phyloP scores from a whole-genome alignment of 2,888 invertebrate genomes.

The Holacanthella duospinosa region DNA sequence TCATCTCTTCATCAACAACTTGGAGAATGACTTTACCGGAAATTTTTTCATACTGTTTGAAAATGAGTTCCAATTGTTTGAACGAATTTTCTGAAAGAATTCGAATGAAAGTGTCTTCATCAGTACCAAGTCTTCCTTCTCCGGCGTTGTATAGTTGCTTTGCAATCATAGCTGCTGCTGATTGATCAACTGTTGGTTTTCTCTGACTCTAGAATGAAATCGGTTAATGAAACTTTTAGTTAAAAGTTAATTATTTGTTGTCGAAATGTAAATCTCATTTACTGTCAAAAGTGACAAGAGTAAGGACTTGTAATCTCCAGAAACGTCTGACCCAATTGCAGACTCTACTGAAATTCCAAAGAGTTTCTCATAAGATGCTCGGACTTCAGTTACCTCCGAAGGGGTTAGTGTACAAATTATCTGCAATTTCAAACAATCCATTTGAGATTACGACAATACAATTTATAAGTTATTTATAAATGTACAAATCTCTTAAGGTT shows the following conservation, averaged over 20 bases:
- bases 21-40: conserved; percentile 63
- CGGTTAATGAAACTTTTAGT: neutral
- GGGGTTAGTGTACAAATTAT: conserved; percentile 55
- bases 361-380: conserved; percentile 50
- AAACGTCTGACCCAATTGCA: conserved; percentile 64
- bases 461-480: neutral
- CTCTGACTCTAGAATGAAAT: neutral
- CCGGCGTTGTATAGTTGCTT: conserved; percentile 39
- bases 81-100: conserved; percentile 65
- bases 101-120: conserved; percentile 60
- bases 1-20: conserved; percentile 51
- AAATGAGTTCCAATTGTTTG: conserved; percentile 56
- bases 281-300: conserved; percentile 60
- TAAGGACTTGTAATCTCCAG: conserved; percentile 64
- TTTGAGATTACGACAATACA: too few species aligned
- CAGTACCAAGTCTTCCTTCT: conserved; percentile 60
- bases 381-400: conserved; percentile 53
- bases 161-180: neutral
- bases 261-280: conserved; percentile 44
- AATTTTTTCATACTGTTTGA: conserved; percentile 62
- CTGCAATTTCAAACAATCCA: conserved; percentile 8
- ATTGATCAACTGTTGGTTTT: neutral
- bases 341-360: conserved; percentile 49
- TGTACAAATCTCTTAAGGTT: neutral
- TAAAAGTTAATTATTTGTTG: conserved; percentile 41